phyloP scores from a whole-genome alignment of 1,140 invertebrate species.

The Riptortus pedestris region DNA sequence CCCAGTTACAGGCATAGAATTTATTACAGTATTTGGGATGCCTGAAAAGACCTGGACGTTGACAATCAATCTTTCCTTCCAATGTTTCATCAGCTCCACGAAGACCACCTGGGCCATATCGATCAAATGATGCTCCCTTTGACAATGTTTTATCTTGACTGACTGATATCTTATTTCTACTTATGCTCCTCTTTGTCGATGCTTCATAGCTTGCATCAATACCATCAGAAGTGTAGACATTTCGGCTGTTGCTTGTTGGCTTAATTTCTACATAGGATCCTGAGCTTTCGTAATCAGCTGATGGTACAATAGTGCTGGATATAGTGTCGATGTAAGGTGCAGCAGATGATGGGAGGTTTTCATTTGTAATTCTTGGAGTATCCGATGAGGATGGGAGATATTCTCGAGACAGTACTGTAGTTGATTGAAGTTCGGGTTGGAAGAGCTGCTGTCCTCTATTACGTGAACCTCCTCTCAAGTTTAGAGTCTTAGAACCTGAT shows the following conservation, averaged over 20 bases:
- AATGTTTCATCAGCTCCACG: slow-evolving; percentile 41
- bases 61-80: slow-evolving; percentile 54
- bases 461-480: slow-evolving; percentile 32
- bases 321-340: neutral
- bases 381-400: neutral
- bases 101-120: slow-evolving; percentile 44
- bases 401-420: slow-evolving; percentile 8
- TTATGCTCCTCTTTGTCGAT: slow-evolving; percentile 4
- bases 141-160: neutral
- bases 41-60: slow-evolving; percentile 66
- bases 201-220: neutral
- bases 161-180: neutral
- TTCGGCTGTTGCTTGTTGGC: slow-evolving; percentile 24
- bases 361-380: neutral
- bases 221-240: slow-evolving; percentile 21
- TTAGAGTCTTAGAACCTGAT: slow-evolving; percentile 40
- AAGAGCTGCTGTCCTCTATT: slow-evolving; percentile 19
- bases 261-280: slow-evolving; percentile 30
- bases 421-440: slow-evolving; percentile 11
- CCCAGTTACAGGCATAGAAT: slow-evolving; percentile 77
- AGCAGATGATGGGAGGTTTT: neutral
- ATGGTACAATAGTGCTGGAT: slow-evolving; percentile 6
- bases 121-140: slow-evolving; percentile 38
- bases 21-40: slow-evolving; percentile 74
- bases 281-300: slow-evolving; percentile 2